A percentile compares a stretch with the other conserved stretches of the same genome.
These are phyloP conservation scores for Prolemur simus DNA, from an alignment of 2,113 vertebrate genomes.

Conservation along the genomic window DNA sequence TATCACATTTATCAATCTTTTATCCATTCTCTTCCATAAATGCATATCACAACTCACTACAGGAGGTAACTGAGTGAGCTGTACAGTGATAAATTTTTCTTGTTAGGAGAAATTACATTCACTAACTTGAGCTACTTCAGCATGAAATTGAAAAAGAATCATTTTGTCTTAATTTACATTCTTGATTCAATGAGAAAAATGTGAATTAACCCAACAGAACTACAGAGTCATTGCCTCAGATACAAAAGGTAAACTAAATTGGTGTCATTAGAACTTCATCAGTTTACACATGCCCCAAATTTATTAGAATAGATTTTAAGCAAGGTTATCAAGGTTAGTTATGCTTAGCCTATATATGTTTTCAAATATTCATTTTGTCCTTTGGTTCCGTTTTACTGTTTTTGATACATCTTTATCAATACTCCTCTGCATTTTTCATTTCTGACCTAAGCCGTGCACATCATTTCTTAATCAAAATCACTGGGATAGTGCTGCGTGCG, in stretches of 20 bases:
- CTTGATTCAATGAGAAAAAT: conserved; percentile 98
- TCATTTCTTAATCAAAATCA: conserved; percentile 91
- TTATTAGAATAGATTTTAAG: conserved; percentile 84
- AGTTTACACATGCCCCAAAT: conserved; percentile 76
- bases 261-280: conserved; percentile 84
- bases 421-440: conserved; percentile 86
- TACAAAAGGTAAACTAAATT: conserved; percentile 84
- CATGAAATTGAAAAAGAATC: conserved; percentile 99
- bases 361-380: conserved; percentile 77
- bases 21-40: conserved; percentile 85
- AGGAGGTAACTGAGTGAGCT: conserved; percentile 92
- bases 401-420: conserved; percentile 89
- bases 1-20: conserved; percentile 93
- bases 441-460: conserved; percentile 88
- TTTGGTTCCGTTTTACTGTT: conserved; percentile 83
- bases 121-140: conserved; percentile 99
- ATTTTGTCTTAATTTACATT: conserved; percentile 99
- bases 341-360: conserved; percentile 67
- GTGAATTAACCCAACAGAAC: conserved; percentile 90
- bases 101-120: conserved; percentile 99
- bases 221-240: conserved; percentile 81
- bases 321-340: conserved; percentile 76
- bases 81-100: conserved; percentile 99
- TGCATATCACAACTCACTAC: conserved; percentile 84
- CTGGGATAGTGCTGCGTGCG: conserved; percentile 84